Evolutionary conservation across 2,113 vertebrate species (phyloP).

Genomic region (Erpornis zantholeuca): DNA sequence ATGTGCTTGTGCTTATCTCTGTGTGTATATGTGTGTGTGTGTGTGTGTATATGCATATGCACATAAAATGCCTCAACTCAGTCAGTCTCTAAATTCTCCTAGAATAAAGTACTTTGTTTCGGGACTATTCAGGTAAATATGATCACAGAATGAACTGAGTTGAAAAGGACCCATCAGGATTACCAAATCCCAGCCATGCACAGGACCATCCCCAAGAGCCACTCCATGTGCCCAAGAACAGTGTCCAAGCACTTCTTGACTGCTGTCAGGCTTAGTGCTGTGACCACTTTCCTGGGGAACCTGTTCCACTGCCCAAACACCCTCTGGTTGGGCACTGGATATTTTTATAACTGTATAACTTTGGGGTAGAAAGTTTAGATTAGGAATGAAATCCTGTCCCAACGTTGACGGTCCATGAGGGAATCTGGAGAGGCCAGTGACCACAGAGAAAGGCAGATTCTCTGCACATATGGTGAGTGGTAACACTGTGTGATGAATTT

Average conservation of each 20-base stretch:
- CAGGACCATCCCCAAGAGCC: neutral
- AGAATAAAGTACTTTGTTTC: neutral
- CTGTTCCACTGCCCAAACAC: neutral
- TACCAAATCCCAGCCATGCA: neutral
- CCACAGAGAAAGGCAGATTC: neutral
- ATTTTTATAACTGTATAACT: neutral
- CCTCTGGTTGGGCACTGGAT: neutral
- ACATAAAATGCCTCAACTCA: neutral
- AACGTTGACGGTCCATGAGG: fast-evolving
- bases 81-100: neutral
- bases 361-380: neutral
- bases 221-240: fast-evolving
- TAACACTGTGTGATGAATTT: neutral
- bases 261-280: neutral
- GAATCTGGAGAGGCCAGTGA: neutral
- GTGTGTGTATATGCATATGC: fast-evolving
- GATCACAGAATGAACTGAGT: neutral
- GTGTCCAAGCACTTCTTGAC: neutral
- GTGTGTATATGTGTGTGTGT: neutral
- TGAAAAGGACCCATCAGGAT: neutral
- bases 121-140: neutral
- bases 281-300: neutral
- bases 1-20: neutral
- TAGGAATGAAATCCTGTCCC: neutral
- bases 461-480: neutral